These are phyloP conservation scores for Mythimna vitellina DNA, from an alignment of 2,888 invertebrate genomes.

Conservation along the genomic window DNA sequence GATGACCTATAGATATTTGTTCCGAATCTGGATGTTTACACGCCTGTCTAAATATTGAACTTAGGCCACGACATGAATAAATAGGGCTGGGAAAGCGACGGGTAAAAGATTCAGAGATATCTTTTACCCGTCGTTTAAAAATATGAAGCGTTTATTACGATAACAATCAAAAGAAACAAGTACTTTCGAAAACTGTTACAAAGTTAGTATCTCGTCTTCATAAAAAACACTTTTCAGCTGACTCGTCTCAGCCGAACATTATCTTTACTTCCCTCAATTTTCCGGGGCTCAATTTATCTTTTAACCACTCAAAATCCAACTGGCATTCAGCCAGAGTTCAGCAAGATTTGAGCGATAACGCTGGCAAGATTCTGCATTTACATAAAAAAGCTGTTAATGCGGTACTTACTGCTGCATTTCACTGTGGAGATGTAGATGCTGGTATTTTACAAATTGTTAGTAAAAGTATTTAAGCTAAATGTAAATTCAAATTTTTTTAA, in stretches of 20 bases:
- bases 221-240: conserved; percentile 65
- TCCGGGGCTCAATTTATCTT: conserved; percentile 70
- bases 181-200: conserved; percentile 40
- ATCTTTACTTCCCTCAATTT: conserved; percentile 69
- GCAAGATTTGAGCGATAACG: conserved; percentile 74
- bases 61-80: conserved; percentile 21
- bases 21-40: conserved; percentile 33
- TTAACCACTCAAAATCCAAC: conserved; percentile 71
- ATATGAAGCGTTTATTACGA: conserved; percentile 40
- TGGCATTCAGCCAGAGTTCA: conserved; percentile 75
- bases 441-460: conserved; percentile 17
- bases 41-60: conserved; percentile 32
- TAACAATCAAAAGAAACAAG: conserved; percentile 42
- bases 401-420: conserved; percentile 62
- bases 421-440: conserved; percentile 18
- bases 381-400: conserved; percentile 70
- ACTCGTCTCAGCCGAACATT: conserved; percentile 55
- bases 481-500: neutral
- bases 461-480: neutral
- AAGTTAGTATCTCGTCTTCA: conserved; percentile 51
- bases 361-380: conserved; percentile 71
- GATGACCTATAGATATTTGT: conserved; percentile 37
- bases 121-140: conserved; percentile 1
- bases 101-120: conserved; percentile 1
- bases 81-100: conserved; percentile 8